phyloP scores from a whole-genome alignment of 2,797 vertebrate species.

The Ficedula albicollis region DNA sequence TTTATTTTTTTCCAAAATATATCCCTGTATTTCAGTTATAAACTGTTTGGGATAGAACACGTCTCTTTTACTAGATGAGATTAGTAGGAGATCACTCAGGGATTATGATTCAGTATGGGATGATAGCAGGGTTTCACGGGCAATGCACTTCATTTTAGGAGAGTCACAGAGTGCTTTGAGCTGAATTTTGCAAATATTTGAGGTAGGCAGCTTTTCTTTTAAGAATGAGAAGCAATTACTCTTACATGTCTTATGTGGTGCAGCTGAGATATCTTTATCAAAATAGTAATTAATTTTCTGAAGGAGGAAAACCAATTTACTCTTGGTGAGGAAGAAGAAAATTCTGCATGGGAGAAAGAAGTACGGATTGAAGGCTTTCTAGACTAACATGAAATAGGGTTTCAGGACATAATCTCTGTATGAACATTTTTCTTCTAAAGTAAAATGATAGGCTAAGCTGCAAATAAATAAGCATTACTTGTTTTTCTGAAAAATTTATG shows the following conservation, averaged over 20 bases:
- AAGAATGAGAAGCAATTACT: not conserved
- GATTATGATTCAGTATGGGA: not conserved
- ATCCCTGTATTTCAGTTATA: not conserved
- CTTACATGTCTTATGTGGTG: accelerated
- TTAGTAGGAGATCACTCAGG: not conserved
- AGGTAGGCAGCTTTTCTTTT: not conserved
- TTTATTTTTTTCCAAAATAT: not conserved
- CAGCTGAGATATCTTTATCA: not conserved
- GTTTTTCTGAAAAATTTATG: not conserved
- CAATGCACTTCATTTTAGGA: not conserved
- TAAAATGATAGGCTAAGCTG: not conserved
- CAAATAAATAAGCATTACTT: not conserved
- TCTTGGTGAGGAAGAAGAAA: not conserved
- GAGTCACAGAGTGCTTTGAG: not conserved
- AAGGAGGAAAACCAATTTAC: not conserved
- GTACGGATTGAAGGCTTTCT: not conserved
- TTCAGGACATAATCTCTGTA: not conserved
- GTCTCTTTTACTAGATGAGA: not conserved
- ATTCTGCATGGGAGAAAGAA: not conserved
- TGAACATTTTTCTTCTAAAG: not conserved
- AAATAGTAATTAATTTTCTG: not conserved
- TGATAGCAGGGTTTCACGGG: not conserved
- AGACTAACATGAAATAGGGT: not conserved
- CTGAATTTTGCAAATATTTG: not conserved
- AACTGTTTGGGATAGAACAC: not conserved